Base-by-base conservation (phyloP, 2,113 vertebrate species). In the Azemiops feae region DNA sequence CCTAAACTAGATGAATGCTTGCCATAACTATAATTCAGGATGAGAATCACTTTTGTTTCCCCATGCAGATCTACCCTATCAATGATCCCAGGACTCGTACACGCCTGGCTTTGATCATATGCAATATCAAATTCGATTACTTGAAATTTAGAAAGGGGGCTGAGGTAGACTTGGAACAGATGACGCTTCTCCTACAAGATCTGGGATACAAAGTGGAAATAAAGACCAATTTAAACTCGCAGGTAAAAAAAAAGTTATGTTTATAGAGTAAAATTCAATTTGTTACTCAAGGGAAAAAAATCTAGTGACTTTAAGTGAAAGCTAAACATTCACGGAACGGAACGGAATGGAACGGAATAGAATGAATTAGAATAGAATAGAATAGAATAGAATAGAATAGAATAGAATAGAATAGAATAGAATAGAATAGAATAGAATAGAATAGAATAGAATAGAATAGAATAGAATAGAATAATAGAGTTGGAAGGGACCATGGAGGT, bases 41-140 rank as follows among this genome's bases (percentile, higher is more conserved):
- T 57, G 54, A 23, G 52, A 20, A 88, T 20, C 2, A 6, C 7
- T 50, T 87, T 87, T 87, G 6, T 34, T 53, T 22, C 52, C 27
- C 89, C 45, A 81, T 58, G 23, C 93, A 98, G 98, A 96, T 97
- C 87, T 99, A 98, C 85, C 30, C 58, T 10, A 64, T 96, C 30
- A 88, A 34, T 1, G 94, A 95, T 0, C 25, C 69, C 0, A 86
- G 94, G 30, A 45, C 1, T 0, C 92, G 92, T 87, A 98, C 93
- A 8, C 98, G 98, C 1, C 50, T 98, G 91, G 98, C 98, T 52
- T 95, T 99, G 93, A 95, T 98, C 0, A 98, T 98, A 95, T 98
- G 97, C 90, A 99, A 99, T 74, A 96, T 97, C 0, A 52, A 96
- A 5, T 99, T 98, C 93, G 91, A 89, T 12, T 0, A 93, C 93